Evolutionary conservation across 2,888 invertebrate species (phyloP).

Genomic region (Reticulitermes lucifugus): DNA sequence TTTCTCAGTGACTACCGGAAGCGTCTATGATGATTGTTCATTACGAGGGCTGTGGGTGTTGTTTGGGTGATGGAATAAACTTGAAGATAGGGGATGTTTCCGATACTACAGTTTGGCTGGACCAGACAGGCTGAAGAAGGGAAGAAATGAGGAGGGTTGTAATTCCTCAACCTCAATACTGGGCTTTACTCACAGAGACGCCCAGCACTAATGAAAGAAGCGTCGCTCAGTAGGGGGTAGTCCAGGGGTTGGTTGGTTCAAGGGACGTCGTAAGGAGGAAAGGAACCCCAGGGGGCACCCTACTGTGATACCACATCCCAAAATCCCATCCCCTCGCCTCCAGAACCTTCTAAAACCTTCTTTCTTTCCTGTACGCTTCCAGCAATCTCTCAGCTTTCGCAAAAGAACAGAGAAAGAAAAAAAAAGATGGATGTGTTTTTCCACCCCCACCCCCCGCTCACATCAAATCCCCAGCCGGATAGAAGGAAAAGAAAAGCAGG

Average conservation of each 20-base stretch:
- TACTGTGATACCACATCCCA: slow-evolving; percentile 51
- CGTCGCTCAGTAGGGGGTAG: slow-evolving; percentile 38
- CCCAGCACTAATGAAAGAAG: slow-evolving; percentile 49
- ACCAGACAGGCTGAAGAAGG: not conserved
- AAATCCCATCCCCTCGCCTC: slow-evolving; percentile 47
- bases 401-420: slow-evolving; percentile 42
- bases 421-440: slow-evolving; percentile 51
- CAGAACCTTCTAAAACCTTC: slow-evolving; percentile 44
- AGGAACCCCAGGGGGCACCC: slow-evolving; percentile 41
- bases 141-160: not conserved
- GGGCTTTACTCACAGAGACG: slow-evolving; percentile 32
- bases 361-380: slow-evolving; percentile 41
- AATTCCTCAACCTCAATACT: slow-evolving; percentile 18
- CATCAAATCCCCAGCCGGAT: slow-evolving; percentile 46
- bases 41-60: slow-evolving; percentile 25
- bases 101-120: slow-evolving; percentile 2
- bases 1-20: not conserved
- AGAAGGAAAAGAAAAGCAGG: slow-evolving; percentile 43
- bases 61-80: slow-evolving; percentile 27
- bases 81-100: slow-evolving; percentile 21
- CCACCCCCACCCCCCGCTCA: slow-evolving; percentile 43
- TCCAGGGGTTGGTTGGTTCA: slow-evolving; percentile 19
- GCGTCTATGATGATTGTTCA: slow-evolving; percentile 20
- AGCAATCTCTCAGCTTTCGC: slow-evolving; percentile 47
- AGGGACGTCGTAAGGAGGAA: slow-evolving; percentile 36